Percentiles rank a stretch among this genome's conserved stretches.
Conservation (phyloP, 1,140 invertebrate species). For the Pseudomyrmex cubaensis region DNA sequence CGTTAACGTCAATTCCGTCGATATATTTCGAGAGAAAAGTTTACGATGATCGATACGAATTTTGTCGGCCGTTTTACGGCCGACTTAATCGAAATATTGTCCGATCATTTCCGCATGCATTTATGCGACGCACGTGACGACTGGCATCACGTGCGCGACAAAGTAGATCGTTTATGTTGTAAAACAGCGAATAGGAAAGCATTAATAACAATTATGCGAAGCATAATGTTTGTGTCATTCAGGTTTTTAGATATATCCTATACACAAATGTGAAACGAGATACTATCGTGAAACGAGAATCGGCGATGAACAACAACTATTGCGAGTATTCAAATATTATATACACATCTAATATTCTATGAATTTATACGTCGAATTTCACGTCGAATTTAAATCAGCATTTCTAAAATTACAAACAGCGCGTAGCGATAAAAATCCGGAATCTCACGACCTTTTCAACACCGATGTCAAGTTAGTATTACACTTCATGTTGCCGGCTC, state of each 20-base stretch:
- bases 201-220: slow-evolving; percentile 29
- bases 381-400: background rate
- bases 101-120: slow-evolving; percentile 12
- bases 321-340: too few species aligned
- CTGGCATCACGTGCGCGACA: background rate
- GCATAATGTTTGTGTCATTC: background rate
- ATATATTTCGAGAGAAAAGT: slow-evolving; percentile 27
- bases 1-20: slow-evolving; percentile 22
- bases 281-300: too few species aligned
- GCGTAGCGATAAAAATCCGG: too few species aligned
- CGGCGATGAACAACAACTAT: too few species aligned
- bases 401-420: too few species aligned
- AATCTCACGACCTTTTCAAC: too few species aligned
- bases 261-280: too few species aligned
- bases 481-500: too few species aligned
- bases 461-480: too few species aligned
- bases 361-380: background rate
- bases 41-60: slow-evolving; percentile 41
- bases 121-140: slow-evolving; percentile 6
- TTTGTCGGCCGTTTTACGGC: slow-evolving; percentile 36
- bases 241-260: background rate
- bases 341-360: background rate
- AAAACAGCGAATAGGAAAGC: slow-evolving; percentile 15
- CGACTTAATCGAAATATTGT: slow-evolving; percentile 37
- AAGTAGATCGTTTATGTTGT: slow-evolving; percentile 35